Percentiles rank a stretch among this genome's conserved stretches.
phyloP scores from a whole-genome alignment of 2,113 vertebrate genomes.

The Lasiurus cinereus region DNA sequence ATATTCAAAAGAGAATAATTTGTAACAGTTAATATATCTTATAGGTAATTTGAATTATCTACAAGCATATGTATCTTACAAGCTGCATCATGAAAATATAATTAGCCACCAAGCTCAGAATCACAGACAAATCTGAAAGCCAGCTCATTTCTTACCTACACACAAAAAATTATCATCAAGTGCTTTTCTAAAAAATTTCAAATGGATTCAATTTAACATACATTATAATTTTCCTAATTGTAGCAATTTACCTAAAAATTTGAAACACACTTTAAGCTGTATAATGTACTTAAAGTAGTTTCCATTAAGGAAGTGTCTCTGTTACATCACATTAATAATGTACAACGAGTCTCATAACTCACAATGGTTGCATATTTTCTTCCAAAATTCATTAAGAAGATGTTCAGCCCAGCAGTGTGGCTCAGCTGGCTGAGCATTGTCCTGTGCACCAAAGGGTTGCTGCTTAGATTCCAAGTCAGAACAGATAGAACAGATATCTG shows the following conservation, averaged over 20 bases:
- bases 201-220: neutral
- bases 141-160: neutral
- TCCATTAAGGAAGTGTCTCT: neutral
- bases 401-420: neutral
- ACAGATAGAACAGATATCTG: neutral
- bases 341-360: neutral
- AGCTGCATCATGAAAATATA: neutral
- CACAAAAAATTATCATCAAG: neutral
- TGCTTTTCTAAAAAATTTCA: neutral
- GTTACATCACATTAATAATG: neutral
- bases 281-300: neutral
- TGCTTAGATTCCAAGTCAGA: neutral
- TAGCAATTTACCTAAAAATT: constrained; percentile 24
- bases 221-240: neutral
- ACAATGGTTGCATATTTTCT: neutral
- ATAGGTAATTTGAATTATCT: neutral
- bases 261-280: neutral
- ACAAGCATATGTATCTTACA: neutral
- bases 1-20: neutral
- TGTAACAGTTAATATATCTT: neutral
- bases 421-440: neutral
- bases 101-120: neutral
- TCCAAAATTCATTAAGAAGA: neutral
- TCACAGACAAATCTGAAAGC: neutral
- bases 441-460: neutral